Evolutionary conservation across 2,888 invertebrate species (phyloP).

Genomic region (Ormyrus rosae): DNA sequence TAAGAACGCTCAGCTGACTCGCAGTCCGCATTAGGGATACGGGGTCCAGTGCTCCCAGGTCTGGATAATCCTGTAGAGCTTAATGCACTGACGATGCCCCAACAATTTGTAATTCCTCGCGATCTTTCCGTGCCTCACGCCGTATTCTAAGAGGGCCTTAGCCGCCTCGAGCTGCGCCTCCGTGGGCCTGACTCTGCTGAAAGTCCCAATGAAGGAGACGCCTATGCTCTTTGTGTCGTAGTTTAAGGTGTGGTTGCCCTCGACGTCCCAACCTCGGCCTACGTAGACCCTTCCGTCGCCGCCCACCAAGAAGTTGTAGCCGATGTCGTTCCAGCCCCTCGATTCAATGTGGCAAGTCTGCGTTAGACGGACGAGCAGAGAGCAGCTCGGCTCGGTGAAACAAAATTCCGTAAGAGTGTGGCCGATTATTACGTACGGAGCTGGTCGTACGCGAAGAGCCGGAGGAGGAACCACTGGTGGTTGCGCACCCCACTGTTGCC

Average conservation of each 20-base stretch:
- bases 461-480: too few relatives aligned
- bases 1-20: too few relatives aligned
- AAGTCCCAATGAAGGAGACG: slow-evolving; percentile 85
- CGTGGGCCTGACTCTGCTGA: slow-evolving; percentile 75
- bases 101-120: slow-evolving; percentile 81
- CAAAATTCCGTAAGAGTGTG: not conserved
- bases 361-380: not conserved
- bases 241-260: slow-evolving; percentile 83
- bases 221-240: slow-evolving; percentile 84
- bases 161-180: slow-evolving; percentile 78
- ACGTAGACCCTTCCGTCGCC: slow-evolving; percentile 86
- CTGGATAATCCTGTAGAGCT: slow-evolving; percentile 81
- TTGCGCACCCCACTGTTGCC: too few relatives aligned
- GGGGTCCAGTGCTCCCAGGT: slow-evolving; percentile 82
- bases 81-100: slow-evolving; percentile 82
- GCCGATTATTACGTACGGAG: slow-evolving; percentile 59
- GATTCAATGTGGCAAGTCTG: slow-evolving; percentile 55
- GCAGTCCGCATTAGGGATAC: too few relatives aligned
- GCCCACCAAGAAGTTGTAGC: slow-evolving; percentile 86
- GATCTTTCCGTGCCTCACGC: slow-evolving; percentile 81
- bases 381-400: not conserved
- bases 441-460: slow-evolving; percentile 57
- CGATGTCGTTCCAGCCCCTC: slow-evolving; percentile 31
- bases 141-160: slow-evolving; percentile 80
- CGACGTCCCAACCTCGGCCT: slow-evolving; percentile 85